Conservation (phyloP, 2,888 invertebrate genomes). For the Pristionchus exspectatus region DNA sequence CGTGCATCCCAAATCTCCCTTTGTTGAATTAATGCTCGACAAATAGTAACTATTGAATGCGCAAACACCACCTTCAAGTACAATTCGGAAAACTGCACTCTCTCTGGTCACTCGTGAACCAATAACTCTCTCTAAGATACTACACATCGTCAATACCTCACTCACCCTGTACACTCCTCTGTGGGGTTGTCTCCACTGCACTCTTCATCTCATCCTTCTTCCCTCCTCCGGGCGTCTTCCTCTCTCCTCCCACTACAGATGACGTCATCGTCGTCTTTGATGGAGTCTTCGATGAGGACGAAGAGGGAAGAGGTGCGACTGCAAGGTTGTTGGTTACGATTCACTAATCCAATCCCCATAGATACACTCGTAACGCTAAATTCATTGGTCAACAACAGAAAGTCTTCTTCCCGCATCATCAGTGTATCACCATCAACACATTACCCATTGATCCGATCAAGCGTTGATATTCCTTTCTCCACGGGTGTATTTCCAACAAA, state of each 20-base stretch:
- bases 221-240: neutral
- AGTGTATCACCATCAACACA: neutral
- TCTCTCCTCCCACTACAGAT: neutral
- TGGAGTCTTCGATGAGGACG: conserved; percentile 25
- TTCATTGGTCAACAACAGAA: neutral
- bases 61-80: too few species aligned
- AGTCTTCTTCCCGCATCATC: neutral
- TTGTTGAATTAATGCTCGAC: too few species aligned
- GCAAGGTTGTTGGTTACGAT: neutral
- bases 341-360: neutral
- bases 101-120: too few species aligned
- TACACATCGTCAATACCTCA: neutral
- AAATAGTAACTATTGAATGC: too few species aligned
- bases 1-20: neutral
- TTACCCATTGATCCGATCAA: neutral
- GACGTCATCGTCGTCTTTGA: neutral
- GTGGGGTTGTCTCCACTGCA: neutral
- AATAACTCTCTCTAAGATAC: too few species aligned
- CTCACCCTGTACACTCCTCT: neutral
- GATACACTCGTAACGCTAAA: neutral
- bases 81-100: too few species aligned
- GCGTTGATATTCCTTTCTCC: neutral
- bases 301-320: neutral
- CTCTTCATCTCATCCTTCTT: neutral
- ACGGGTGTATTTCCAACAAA: too few species aligned